These are phyloP conservation scores for Homalodisca vitripennis DNA, from an alignment of 1,140 invertebrate genomes.

Conservation along the genomic window DNA sequence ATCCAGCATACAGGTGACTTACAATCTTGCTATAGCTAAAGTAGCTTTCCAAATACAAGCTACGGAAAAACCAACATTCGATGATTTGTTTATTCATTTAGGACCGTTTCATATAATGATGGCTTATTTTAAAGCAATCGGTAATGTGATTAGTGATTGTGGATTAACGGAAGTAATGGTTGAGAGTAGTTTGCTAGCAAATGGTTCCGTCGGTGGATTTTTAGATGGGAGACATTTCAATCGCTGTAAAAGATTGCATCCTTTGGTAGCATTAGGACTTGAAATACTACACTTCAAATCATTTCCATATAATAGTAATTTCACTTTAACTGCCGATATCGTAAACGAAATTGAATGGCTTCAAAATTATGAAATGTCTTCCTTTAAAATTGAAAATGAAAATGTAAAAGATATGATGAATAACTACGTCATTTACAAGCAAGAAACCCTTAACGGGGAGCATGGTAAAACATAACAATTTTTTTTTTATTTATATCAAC, in stretches of 20 bases:
- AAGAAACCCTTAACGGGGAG: background rate
- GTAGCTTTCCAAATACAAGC: background rate
- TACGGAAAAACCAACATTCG: background rate
- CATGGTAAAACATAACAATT: background rate
- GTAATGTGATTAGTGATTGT: no score
- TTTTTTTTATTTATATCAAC: background rate
- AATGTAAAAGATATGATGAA: background rate
- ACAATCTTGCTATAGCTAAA: no score
- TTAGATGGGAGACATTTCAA: no score
- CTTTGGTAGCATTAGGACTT: no score
- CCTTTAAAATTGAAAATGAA: background rate
- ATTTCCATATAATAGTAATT: background rate
- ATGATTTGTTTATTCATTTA: no score
- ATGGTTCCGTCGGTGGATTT: no score
- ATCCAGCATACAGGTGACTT: background rate
- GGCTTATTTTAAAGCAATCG: background rate
- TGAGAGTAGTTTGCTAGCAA: no score
- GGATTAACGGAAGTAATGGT: no score
- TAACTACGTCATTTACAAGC: no score
- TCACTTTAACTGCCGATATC: background rate
- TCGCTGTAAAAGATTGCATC: no score
- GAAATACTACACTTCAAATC: background rate
- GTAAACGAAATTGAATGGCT: background rate
- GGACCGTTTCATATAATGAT: background rate
- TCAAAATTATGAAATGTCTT: background rate